A percentile compares a stretch with the other conserved stretches of the same genome.
Conservation (phyloP, 2,888 invertebrate species). For the Blastobasis adustella region DNA sequence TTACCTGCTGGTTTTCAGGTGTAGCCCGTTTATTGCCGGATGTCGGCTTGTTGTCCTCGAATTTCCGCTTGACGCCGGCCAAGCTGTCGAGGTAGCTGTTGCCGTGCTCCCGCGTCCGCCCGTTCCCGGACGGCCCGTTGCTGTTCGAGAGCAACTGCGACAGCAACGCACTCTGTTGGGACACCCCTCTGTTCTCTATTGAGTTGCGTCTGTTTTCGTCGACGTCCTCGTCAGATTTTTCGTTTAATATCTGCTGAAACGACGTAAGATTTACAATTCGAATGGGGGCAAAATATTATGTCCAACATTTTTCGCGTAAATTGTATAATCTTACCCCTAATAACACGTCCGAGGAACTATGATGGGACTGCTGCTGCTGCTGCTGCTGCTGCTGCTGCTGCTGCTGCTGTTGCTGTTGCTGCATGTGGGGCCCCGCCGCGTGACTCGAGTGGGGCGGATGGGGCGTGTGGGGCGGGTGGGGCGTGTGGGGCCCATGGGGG, state of each 20-base stretch:
- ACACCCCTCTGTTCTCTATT: constrained; percentile 31
- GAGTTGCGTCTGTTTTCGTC: constrained; percentile 72
- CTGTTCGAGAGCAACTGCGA: constrained; percentile 63
- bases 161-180: constrained; percentile 71
- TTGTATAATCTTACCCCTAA: constrained; percentile 42
- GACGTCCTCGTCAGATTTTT: constrained; percentile 87
- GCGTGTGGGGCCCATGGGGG: constrained; percentile 28
- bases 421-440: constrained; percentile 30
- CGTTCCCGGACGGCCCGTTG: constrained; percentile 51
- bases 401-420: constrained; percentile 25
- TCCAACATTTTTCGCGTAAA: too few relatives aligned
- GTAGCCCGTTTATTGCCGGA: constrained; percentile 73
- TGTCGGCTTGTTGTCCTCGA: constrained; percentile 76
- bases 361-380: constrained; percentile 28
- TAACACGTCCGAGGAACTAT: constrained; percentile 75
- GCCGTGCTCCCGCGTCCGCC: constrained; percentile 42
- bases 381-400: too few relatives aligned
- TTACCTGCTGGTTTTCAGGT: constrained; percentile 67
- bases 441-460: constrained; percentile 2
- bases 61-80: constrained; percentile 56
- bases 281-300: not conserved
- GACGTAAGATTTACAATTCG: constrained; percentile 1
- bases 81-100: constrained; percentile 54
- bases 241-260: constrained; percentile 81
- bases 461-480: constrained; percentile 25